Percentiles rank a stretch among this genome's conserved stretches.
phyloP scores from a whole-genome alignment of 2,797 vertebrate genomes.

The Macroramphosus scolopax region DNA sequence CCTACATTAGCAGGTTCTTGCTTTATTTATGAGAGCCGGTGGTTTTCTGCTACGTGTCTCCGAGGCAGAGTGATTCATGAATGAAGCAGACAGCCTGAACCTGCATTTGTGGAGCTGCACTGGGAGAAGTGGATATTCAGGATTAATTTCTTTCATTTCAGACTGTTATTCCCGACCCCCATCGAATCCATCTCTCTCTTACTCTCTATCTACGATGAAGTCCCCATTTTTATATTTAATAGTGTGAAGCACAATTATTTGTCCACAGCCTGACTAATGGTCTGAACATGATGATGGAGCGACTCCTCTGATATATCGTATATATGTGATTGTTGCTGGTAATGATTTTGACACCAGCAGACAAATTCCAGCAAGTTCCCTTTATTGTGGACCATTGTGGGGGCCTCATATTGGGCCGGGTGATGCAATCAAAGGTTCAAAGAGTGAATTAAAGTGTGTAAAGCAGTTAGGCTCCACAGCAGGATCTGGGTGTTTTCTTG shows the following conservation, averaged over 20 bases:
- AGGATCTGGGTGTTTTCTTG: conserved; percentile 17
- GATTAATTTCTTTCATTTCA: conserved; percentile 76
- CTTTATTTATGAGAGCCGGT: conserved; percentile 79
- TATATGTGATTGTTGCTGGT: conserved; percentile 44
- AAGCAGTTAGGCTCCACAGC: too few species aligned
- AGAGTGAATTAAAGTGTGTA: conserved; percentile 35
- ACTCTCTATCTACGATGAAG: conserved; percentile 60
- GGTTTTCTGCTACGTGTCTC: conserved; percentile 72
- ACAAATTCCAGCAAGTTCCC: conserved; percentile 39
- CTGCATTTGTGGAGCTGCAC: conserved; percentile 74
- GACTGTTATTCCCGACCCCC: conserved; percentile 71
- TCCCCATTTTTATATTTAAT: conserved; percentile 74
- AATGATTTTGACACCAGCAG: conserved; percentile 48
- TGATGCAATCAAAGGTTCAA: conserved; percentile 48
- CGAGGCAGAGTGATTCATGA: conserved; percentile 78
- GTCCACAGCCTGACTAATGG: conserved; percentile 63
- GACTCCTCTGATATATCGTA: conserved; percentile 54
- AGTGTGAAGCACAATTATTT: conserved; percentile 70
- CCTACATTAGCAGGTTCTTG: conserved; percentile 69
- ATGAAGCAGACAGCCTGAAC: conserved; percentile 74
- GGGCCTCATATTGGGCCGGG: too few species aligned
- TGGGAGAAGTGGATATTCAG: conserved; percentile 76
- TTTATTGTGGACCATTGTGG: too few species aligned
- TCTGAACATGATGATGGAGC: conserved; percentile 52
- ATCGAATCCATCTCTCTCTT: conserved; percentile 71